Evolutionary conservation across 2,113 vertebrate genomes (phyloP).

Genomic region (Myodes glareolus): DNA sequence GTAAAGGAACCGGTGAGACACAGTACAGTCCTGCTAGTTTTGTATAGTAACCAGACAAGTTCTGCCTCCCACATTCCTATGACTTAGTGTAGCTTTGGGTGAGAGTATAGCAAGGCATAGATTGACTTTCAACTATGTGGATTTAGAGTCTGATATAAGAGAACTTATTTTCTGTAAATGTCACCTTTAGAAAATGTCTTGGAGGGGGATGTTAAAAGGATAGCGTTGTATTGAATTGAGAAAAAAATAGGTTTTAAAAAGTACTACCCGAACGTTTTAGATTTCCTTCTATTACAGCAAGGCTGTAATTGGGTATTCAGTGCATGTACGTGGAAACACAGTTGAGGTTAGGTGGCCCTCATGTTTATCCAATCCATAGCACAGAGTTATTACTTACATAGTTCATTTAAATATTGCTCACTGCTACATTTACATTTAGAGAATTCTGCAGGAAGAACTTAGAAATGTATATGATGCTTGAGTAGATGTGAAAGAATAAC

Average conservation of each 20-base stretch:
- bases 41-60: neutral
- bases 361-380: neutral
- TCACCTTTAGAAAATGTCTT: constrained; percentile 2
- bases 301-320: neutral
- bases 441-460: constrained; percentile 37
- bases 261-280: neutral
- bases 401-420: constrained; percentile 38
- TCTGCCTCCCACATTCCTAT: neutral
- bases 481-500: constrained; percentile 44
- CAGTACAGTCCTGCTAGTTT: neutral
- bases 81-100: neutral
- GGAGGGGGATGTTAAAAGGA: neutral
- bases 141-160: constrained; percentile 13
- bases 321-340: neutral
- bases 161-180: constrained; percentile 3
- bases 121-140: neutral
- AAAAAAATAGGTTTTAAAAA: neutral
- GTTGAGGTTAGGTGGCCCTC: neutral
- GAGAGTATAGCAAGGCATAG: neutral
- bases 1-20: neutral
- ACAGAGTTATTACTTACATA: neutral
- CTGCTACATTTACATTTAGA: constrained; percentile 47
- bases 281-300: neutral
- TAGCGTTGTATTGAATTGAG: neutral
- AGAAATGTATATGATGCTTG: constrained; percentile 39